Evolutionary conservation across 2,797 vertebrate species (phyloP).

Genomic region (Urosaurus nigricauda): DNA sequence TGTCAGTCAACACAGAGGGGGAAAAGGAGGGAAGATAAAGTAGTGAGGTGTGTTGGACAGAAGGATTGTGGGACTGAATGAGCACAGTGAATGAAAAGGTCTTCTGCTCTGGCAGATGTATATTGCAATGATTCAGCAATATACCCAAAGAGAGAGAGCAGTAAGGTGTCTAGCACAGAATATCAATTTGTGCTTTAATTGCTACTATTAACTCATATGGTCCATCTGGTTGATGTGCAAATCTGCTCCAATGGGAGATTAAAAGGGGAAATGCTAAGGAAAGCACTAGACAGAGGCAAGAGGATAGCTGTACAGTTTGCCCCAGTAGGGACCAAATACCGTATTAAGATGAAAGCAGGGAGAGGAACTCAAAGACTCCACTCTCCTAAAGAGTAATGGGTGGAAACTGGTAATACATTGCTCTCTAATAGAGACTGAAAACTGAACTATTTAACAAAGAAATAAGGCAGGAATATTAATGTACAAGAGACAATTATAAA

Average conservation of each 20-base stretch:
- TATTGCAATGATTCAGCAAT: background rate
- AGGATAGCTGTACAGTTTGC: background rate
- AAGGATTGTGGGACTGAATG: background rate
- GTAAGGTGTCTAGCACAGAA: background rate
- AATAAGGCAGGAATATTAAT: slow-evolving; percentile 7
- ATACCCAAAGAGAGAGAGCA: background rate
- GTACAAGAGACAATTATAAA: background rate
- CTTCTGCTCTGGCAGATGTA: background rate
- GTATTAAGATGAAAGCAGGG: background rate
- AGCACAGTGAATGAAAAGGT: background rate
- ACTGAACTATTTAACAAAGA: background rate
- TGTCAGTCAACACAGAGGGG: background rate
- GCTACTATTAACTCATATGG: background rate
- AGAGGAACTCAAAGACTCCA: background rate
- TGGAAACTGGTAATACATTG: background rate
- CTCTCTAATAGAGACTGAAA: slow-evolving; percentile 19
- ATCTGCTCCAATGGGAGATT: background rate
- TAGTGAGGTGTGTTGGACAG: background rate
- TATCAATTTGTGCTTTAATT: slow-evolving; percentile 16
- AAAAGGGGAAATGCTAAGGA: slow-evolving; percentile 2
- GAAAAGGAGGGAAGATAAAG: background rate
- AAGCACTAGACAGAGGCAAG: background rate
- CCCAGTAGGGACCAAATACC: background rate
- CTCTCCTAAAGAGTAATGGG: background rate
- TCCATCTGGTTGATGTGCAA: background rate